Evolutionary conservation across 2,113 vertebrate species (phyloP).

Genomic region (Corythornis madagascariensis): DNA sequence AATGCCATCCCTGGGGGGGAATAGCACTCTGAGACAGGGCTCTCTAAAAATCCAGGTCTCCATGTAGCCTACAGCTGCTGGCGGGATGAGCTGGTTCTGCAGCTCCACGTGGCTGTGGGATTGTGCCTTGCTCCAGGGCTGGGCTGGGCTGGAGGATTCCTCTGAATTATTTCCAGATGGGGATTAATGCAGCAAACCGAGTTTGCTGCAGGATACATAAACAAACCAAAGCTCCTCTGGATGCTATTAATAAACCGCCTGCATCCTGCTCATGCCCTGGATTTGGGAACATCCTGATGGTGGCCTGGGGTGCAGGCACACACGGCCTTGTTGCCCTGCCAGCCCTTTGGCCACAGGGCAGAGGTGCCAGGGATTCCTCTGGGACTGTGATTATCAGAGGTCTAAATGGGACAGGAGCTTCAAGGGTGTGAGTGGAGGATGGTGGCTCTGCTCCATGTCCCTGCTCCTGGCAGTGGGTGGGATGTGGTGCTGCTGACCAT

Average conservation of each 20-base stretch:
- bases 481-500: rapidly evolving
- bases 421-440: background rate
- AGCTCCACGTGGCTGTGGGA: background rate
- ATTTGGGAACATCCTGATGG: background rate
- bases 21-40: background rate
- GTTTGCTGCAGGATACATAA: constrained; percentile 50
- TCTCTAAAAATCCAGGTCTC: background rate
- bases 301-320: background rate
- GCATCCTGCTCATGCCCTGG: background rate
- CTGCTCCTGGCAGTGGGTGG: rapidly evolving
- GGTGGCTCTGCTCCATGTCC: rapidly evolving
- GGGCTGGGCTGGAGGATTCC: constrained; percentile 42
- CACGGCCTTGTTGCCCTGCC: background rate
- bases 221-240: constrained; percentile 47
- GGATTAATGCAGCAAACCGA: constrained; percentile 46
- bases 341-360: background rate
- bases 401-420: background rate
- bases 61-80: background rate
- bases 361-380: background rate
- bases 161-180: constrained; percentile 67
- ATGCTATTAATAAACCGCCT: constrained; percentile 41
- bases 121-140: background rate
- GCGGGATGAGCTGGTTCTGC: background rate
- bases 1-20: background rate
- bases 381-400: rapidly evolving